phyloP scores from a whole-genome alignment of 2,797 vertebrate species.

The Botia almorhae region DNA sequence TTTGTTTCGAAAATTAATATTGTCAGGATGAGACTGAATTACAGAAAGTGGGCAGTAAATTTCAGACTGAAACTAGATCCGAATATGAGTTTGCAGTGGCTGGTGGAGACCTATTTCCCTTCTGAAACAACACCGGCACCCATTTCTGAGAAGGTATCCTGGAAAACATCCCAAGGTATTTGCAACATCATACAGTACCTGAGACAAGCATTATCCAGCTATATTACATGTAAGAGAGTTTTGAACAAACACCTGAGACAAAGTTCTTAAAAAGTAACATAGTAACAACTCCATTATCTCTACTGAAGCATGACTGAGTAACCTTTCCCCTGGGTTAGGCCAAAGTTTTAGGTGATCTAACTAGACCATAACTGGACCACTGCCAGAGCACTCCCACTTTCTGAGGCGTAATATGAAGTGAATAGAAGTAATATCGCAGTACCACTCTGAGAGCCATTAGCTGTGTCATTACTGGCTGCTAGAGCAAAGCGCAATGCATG shows the following conservation, averaged over 20 bases:
- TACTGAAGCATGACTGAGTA: not conserved
- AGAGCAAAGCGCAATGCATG: not conserved
- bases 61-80: no score
- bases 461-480: slow-evolving; percentile 19
- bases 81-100: no score
- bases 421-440: slow-evolving; percentile 18
- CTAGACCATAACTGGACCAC: slow-evolving; percentile 6
- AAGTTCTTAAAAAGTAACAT: not conserved
- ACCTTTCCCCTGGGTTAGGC: not conserved
- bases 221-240: not conserved
- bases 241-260: not conserved
- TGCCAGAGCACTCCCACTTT: not conserved
- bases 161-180: no score
- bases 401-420: not conserved
- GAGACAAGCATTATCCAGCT: no score
- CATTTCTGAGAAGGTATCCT: no score
- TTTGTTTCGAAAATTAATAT: no score
- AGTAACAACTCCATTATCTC: not conserved
- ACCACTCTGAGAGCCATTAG: slow-evolving; percentile 28
- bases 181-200: no score
- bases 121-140: no score
- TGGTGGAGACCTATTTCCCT: no score
- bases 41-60: no score
- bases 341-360: not conserved
- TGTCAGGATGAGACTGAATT: no score